Evolutionary conservation across 35 echinoderm and acorn worm genomes (phyloP).

Genomic region (Lytechinus variegatus): DNA sequence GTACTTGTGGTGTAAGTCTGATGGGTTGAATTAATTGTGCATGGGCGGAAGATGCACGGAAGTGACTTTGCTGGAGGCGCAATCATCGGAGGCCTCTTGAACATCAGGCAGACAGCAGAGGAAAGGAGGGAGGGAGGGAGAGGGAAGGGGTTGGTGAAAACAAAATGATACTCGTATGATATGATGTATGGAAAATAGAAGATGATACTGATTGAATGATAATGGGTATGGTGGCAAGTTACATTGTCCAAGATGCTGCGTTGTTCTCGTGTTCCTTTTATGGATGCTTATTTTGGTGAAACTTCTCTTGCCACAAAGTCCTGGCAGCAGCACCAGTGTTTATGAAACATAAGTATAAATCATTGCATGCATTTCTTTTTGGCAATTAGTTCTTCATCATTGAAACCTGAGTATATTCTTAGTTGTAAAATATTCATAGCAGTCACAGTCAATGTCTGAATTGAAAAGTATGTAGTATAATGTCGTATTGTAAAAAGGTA

Average conservation of each 20-base stretch:
- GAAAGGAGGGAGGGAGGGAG: not conserved
- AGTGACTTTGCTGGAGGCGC: not conserved
- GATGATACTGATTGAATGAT: not conserved
- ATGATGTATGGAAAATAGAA: not conserved
- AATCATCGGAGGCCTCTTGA: not conserved
- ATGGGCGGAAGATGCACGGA: slow-evolving; percentile 19
- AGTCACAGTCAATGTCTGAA: too few relatives aligned
- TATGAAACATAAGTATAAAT: too few relatives aligned
- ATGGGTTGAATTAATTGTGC: slow-evolving; percentile 30
- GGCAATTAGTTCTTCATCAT: too few relatives aligned
- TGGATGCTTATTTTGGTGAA: not conserved
- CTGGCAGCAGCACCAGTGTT: not conserved
- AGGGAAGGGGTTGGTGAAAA: not conserved
- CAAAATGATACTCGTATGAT: not conserved
- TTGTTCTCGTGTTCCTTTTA: not conserved
- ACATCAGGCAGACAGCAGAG: not conserved
- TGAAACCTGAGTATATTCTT: too few relatives aligned
- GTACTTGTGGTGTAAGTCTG: not conserved
- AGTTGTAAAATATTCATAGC: too few relatives aligned
- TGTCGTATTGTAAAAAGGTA: too few relatives aligned
- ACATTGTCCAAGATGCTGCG: too few relatives aligned
- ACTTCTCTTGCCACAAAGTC: not conserved
- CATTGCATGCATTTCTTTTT: too few relatives aligned
- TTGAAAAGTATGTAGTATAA: too few relatives aligned
- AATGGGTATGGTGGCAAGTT: not conserved